Base-by-base conservation (phyloP, 2,888 invertebrate species). In the Oscheius sp. region DNA sequence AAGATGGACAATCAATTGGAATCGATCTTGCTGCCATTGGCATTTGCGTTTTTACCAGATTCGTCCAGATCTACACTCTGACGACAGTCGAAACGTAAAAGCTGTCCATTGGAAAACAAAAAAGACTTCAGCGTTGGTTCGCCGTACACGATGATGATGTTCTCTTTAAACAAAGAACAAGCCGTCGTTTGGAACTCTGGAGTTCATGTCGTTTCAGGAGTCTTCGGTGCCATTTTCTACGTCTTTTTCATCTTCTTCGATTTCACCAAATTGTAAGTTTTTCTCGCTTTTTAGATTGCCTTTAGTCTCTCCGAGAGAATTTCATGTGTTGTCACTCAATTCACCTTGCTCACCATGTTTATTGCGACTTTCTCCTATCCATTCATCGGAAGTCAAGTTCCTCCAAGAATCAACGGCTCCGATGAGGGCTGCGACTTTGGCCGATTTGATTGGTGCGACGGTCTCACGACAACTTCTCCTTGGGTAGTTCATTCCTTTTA, bases 101-200 rank as follows among this genome's bases (percentile, higher is more conserved):
- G 45, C 1, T 31, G 5, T 3, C 33, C n/a, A 25, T 25, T 2
- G 6, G 4, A 25, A 12, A 15, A 48, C 20, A 48, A 48, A 48
- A 15, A 23, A 42, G 42, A 42, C 8, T 66, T 50, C 53, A 76
- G 77, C 37, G 71, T 77, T 17, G 75, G 75, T 3, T 73, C 73
- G 5, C 74, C 77, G 8, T 77, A 75, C 58, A 69, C 72, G 3
- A 77, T 77, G 73, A 73, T 77, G 73, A 77, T 77, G 77, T 77
- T 77, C 37, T 67, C 68, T 3, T 69, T 73, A 23, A 69, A 70
- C 33, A 75, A 73, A 39, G 74, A 70, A 45, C 57, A 70, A 55
- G 68, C 72, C 2, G 75, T 77, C 23, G 58, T 70, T 6, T 66
- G 66, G 8, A 77, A 75, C 17, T 70, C 77, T 0, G 69, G 39